phyloP scores from a whole-genome alignment of 1,140 invertebrate species.

The Scaptomyza hsui region DNA sequence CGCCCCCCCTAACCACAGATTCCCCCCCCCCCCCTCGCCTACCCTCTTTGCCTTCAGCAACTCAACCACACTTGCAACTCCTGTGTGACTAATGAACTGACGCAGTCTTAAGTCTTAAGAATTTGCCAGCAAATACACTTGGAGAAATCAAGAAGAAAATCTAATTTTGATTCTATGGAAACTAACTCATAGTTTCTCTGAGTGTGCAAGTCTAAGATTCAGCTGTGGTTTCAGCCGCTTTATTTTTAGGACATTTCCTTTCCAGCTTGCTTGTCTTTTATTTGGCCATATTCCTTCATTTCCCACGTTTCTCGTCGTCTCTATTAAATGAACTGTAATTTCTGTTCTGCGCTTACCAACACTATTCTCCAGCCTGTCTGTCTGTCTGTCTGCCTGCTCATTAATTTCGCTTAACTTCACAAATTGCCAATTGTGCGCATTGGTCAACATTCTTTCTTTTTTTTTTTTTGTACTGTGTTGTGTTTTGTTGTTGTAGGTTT shows the following conservation, averaged over 20 bases:
- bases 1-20: not conserved
- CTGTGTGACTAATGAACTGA: slow-evolving; percentile 70
- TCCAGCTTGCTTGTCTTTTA: slow-evolving; percentile 53
- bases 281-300: slow-evolving; percentile 54
- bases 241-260: slow-evolving; percentile 17
- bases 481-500: slow-evolving; percentile 30
- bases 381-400: slow-evolving; percentile 45
- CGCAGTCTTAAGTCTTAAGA: slow-evolving; percentile 50
- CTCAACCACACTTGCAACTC: slow-evolving; percentile 12
- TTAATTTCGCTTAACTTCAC: slow-evolving; percentile 82
- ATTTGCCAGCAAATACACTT: slow-evolving; percentile 2
- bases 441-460: slow-evolving; percentile 72
- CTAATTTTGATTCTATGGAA: too few relatives aligned
- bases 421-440: slow-evolving; percentile 81
- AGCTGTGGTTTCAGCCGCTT: not conserved
- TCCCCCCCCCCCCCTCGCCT: not conserved
- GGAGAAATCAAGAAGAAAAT: too few relatives aligned
- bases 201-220: not conserved
- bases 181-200: not conserved
- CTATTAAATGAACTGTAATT: slow-evolving; percentile 36
- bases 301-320: slow-evolving; percentile 16
- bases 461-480: slow-evolving; percentile 40
- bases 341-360: slow-evolving; percentile 24
- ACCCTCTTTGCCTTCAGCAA: too few relatives aligned
- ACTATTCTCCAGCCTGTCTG: slow-evolving; percentile 1